Base-by-base conservation (phyloP, 2,888 invertebrate genomes). In the Phalera bucephala region DNA sequence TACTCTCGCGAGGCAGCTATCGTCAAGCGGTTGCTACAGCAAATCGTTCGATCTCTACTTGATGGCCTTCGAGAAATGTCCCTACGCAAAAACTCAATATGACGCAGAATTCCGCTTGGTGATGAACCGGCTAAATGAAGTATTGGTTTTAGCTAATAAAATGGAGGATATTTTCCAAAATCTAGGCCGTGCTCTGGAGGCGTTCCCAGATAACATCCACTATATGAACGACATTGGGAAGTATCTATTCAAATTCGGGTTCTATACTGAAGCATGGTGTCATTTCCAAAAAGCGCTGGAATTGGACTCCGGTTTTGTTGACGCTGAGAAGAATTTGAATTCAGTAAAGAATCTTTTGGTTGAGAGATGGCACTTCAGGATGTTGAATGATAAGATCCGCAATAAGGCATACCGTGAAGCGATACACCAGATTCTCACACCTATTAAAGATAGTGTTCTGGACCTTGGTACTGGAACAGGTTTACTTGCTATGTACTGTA, bases 391-490 rank as follows among this genome's bases (percentile, higher is more conserved):
- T 69, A 83, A 76, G 40, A 69, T 76, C 10, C 86, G 96, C 26
- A 96, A 96, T 78, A 70, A 86, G 36, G 91, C 92, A 0, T 96
- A 93, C 67, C 81, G 84, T 34, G 69, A 79, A 33, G 95, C 95
- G 0, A 93, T 96, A 43, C 62, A 67, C 10, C 80, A 89, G 36
- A 90, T 84, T 41, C 70, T 94, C 1, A 83, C 83, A 30, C 68
- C 76, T 2, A 57, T 74, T 15, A 59, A 54, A 21, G 87, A 91
- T 31, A 86, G 79, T 44, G 92, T 95, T 9, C 72, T 95, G 21
- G 96, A 96, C 67, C 91, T 96, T 50, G 96, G 96, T 1, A 91
- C 94, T 21, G 96, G 96, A 0, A 94, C 94, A 43, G 95, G 95
- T 0, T 71, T 96, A 12, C 79, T 96, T 17, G 93, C 94, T 52